A percentile compares a stretch with the other conserved stretches of the same genome.
phyloP scores from a whole-genome alignment of 2,888 invertebrate species.

The Leucophora obtusa region DNA sequence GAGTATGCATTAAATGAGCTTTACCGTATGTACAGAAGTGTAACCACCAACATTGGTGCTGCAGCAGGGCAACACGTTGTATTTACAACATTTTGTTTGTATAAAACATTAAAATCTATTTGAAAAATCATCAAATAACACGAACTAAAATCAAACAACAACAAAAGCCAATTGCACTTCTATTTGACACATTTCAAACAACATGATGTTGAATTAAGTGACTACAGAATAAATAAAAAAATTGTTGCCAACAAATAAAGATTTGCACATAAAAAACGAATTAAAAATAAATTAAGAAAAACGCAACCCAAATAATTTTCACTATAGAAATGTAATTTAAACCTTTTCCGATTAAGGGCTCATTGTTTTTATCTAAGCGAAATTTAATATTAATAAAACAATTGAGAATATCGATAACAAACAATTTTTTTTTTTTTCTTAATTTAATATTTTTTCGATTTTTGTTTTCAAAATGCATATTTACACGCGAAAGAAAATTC shows the following conservation, averaged over 20 bases:
- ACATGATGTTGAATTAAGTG: constrained; percentile 12
- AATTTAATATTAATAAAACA: no score
- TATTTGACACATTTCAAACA: constrained; percentile 40
- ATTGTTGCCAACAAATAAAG: neutral
- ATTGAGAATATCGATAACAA: no score
- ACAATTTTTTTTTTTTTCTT: no score
- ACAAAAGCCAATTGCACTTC: constrained; percentile 38
- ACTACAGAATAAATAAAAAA: constrained; percentile 3
- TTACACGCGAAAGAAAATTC: no score
- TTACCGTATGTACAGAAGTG: neutral
- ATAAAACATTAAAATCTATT: constrained; percentile 12
- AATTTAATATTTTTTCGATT: no score
- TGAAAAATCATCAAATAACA: constrained; percentile 12
- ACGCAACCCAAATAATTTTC: neutral
- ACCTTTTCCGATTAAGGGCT: no score
- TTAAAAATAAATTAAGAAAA: neutral
- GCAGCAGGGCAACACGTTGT: neutral
- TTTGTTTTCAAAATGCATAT: no score
- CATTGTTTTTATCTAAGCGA: no score
- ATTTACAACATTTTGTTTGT: neutral
- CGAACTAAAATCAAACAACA: constrained; percentile 18
- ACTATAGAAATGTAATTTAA: neutral
- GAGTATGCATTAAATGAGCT: no score
- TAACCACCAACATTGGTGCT: neutral
- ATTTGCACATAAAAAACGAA: neutral